These are phyloP conservation scores for Lepidocyrtinus sp. DNA, from an alignment of 2,888 invertebrate genomes.

Conservation along the genomic window DNA sequence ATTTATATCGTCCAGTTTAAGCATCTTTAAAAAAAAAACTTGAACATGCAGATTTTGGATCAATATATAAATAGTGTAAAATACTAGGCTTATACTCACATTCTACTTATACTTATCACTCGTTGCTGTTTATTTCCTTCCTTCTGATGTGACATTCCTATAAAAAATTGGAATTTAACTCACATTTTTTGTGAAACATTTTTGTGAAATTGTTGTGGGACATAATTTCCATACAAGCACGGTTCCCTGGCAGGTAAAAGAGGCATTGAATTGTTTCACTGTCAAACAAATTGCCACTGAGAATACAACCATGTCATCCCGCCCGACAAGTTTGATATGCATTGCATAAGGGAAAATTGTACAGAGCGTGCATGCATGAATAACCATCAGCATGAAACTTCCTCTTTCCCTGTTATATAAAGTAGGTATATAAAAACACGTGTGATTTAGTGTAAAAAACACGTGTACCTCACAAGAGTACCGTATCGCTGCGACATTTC, in stretches of 20 bases:
- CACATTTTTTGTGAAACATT: background rate
- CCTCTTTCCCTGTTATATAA: background rate
- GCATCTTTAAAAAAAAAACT: too few relatives aligned
- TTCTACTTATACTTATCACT: too few relatives aligned
- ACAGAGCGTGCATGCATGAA: conserved; percentile 4
- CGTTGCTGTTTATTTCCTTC: too few relatives aligned
- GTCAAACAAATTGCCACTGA: conserved; percentile 44
- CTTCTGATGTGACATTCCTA: background rate
- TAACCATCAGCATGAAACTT: background rate
- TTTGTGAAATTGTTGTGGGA: conserved; percentile 49
- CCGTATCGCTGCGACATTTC: background rate
- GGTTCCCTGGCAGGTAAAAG: background rate
- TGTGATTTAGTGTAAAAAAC: conserved; percentile 1
- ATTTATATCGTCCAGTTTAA: too few relatives aligned
- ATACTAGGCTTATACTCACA: too few relatives aligned
- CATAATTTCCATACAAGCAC: conserved; percentile 37
- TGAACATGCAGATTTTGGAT: too few relatives aligned
- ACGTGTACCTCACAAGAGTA: conserved; percentile 5
- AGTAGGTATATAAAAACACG: background rate
- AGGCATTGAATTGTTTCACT: conserved; percentile 43
- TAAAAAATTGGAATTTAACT: background rate
- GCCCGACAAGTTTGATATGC: conserved; percentile 15
- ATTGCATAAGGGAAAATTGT: background rate
- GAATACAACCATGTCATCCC: conserved; percentile 40
- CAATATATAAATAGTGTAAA: too few relatives aligned